phyloP scores from a whole-genome alignment of 2,797 vertebrate species.

The Argyrosomus regius region DNA sequence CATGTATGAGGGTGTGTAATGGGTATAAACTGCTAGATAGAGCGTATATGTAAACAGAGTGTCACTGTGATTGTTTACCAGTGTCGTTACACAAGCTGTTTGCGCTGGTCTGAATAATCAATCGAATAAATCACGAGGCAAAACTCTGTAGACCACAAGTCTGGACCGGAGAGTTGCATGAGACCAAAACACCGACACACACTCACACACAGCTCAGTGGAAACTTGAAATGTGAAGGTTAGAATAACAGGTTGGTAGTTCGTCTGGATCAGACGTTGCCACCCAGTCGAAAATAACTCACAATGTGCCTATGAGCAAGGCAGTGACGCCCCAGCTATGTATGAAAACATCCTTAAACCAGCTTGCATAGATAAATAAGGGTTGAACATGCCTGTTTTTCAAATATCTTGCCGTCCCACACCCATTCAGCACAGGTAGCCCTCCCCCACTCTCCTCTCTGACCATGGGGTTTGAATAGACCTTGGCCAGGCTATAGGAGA shows the following conservation, averaged over 20 bases:
- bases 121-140: constrained; percentile 52
- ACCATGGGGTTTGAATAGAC: constrained; percentile 67
- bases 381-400: background rate
- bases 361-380: background rate
- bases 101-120: constrained; percentile 31
- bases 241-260: background rate
- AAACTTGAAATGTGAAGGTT: background rate
- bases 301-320: constrained; percentile 4
- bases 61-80: background rate
- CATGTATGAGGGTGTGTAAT: background rate
- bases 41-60: background rate
- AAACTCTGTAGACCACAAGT: constrained; percentile 30
- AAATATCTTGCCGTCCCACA: constrained; percentile 2
- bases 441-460: constrained; percentile 55
- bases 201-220: background rate
- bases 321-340: background rate
- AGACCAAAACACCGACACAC: background rate
- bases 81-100: constrained; percentile 3
- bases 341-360: background rate
- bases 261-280: background rate
- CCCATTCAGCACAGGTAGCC: constrained; percentile 70
- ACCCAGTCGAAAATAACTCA: background rate
- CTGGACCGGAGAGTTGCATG: background rate
- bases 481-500: constrained; percentile 61
- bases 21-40: background rate